phyloP scores from a whole-genome alignment of 2,888 invertebrate species.

The Limenitis camilla region DNA sequence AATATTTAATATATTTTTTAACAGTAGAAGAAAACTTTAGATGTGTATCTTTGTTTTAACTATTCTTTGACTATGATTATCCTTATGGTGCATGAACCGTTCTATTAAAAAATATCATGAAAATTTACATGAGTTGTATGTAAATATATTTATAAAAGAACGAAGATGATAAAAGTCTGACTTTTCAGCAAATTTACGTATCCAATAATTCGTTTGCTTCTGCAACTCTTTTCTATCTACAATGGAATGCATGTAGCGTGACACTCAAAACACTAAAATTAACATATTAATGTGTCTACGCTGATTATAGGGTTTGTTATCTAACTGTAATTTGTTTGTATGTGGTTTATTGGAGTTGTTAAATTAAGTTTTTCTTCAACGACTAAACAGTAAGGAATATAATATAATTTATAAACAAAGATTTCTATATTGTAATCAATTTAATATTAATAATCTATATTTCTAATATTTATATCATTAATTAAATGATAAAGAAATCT shows the following conservation, averaged over 20 bases:
- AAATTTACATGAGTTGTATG: not conserved
- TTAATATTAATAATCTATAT: no score
- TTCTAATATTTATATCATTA: no score
- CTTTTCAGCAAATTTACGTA: not conserved
- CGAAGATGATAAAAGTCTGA: not conserved
- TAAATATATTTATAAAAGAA: not conserved
- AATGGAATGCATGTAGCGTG: conserved; percentile 7
- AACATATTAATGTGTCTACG: conserved; percentile 24
- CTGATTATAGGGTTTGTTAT: conserved; percentile 13
- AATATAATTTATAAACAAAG: no score
- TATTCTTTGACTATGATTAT: no score
- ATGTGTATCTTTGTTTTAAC: no score
- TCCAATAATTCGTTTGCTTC: not conserved
- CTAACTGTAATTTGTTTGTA: conserved; percentile 1
- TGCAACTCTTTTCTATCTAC: not conserved
- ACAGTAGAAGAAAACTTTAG: no score
- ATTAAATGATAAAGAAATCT: no score
- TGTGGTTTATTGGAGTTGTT: not conserved
- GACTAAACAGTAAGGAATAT: no score
- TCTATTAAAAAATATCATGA: not conserved
- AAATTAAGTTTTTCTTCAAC: not conserved
- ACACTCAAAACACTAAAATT: conserved; percentile 19
- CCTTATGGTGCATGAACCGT: not conserved
- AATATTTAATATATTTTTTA: no score
- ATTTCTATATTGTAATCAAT: no score